A percentile compares a stretch with the other conserved stretches of the same genome.
Evolutionary conservation across 2,888 invertebrate genomes (phyloP).

Genomic region (Bembecia ichneumoniformis): DNA sequence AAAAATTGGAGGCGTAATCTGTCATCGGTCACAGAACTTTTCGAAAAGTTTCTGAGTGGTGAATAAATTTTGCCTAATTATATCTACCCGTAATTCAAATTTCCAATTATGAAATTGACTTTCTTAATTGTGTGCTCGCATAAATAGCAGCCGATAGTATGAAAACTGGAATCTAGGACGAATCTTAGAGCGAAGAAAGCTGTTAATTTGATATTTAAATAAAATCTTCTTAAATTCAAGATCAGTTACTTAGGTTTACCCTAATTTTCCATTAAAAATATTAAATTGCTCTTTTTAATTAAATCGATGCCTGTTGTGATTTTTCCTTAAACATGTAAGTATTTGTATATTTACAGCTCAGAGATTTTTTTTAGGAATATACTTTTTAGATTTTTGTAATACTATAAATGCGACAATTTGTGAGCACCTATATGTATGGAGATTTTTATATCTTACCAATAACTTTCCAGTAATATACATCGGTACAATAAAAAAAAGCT

Average conservation of each 20-base stretch:
- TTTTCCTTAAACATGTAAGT: too few relatives aligned
- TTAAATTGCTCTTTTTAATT: not conserved
- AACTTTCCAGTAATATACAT: too few relatives aligned
- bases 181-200: too few relatives aligned
- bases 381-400: too few relatives aligned
- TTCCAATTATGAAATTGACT: not conserved
- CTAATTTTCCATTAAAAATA: not conserved
- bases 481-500: too few relatives aligned
- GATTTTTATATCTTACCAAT: too few relatives aligned
- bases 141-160: not conserved
- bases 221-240: not conserved
- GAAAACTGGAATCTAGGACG: not conserved
- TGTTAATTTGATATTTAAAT: not conserved
- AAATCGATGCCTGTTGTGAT: too few relatives aligned
- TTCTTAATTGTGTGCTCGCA: not conserved
- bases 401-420: too few relatives aligned
- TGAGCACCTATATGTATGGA: too few relatives aligned
- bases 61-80: not conserved
- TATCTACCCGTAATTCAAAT: not conserved
- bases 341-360: too few relatives aligned
- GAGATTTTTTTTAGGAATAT: too few relatives aligned
- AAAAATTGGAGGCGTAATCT: not conserved
- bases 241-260: not conserved
- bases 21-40: not conserved
- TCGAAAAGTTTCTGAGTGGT: not conserved